Evolutionary conservation across 2,797 vertebrate genomes (phyloP), one percentile per base, ranked within the genome.

Genomic region (Calcarius lapponicus): DNA sequence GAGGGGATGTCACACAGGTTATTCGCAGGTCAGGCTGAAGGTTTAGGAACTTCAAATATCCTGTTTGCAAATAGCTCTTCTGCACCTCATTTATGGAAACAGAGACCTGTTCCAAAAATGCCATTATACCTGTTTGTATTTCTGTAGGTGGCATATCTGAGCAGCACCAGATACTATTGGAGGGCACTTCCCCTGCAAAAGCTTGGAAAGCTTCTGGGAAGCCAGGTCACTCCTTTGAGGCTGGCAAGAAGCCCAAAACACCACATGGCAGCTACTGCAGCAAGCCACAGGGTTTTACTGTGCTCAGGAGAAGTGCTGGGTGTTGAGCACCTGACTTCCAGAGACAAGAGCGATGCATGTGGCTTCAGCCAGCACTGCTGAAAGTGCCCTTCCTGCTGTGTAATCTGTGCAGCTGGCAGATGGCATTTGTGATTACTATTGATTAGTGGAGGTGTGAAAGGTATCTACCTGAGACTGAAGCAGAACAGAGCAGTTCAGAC

Each of bases 331-430:
- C 56, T 15, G 10, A 7, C 38, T 86, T 79, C 45, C 73, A 94
- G 66, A 86, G 42, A 19, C 53, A 24, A 0, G 0, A 70, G 57
- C 1, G 50, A 12, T 4, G 19, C 3, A 10, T 56, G 69, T 26
- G 20, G 4, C 70, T 92, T 51, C 73, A 90, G 40, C 19, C 70
- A 40, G 78, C 51, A 20, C 32, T 21, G 67, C 34, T 36, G 51
- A 20, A 67, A 87, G 56, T 60, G 42, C 36, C 60, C 15, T 38
- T 32, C 78, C 61, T 90, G 64, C 83, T 88, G 66, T 7, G 67
- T n/a, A 31, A 79, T 60, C 58, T 70, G 51, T 43, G 48, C 29
- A 42, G 53, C 78, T 94, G 83, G 78, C 88, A 95, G 80, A 64
- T 76, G 80, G 81, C 76, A 38, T 45, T 19, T 2, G 3, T 38